Base-by-base conservation (phyloP, 2,113 vertebrate genomes). In the Mohoua ochrocephala region DNA sequence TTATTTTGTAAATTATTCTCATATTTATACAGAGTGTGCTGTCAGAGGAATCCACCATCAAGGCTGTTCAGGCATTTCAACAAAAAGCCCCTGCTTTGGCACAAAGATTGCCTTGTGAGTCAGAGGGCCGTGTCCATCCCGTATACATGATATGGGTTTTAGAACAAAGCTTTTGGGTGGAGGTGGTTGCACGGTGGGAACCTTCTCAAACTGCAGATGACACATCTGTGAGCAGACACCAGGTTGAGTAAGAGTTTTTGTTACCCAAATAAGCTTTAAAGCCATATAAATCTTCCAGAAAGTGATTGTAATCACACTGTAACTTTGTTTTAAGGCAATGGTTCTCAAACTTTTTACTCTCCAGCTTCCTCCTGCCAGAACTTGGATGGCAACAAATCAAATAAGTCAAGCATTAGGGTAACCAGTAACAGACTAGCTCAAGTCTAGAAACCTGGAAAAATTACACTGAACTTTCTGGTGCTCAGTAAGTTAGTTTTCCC, bases 91-190 rank as follows among this genome's bases (percentile, higher is more conserved):
- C 7, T 86, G 41, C 12, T 91, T 83, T 83, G 30, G 14, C 18
- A 39, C 9, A 35, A 23, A 85, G 42, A 39, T 24, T 30, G 3
- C 20, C 35, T 64, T 7, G 2, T 56, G 79, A 93, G 45, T 60
- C 45, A 78, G 49, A 76, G 27, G 37, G 16, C 31, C 60, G 4
- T 16, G 30, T 59, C 61, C 45, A 22, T 35, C 64, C 39, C 23
- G 19, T 2, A 2, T 42, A 2, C 26, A 16, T 0, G 0, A 54
- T 24, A 35, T 3, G 21, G 5, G 4, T 73, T 19, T 60, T 28
- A 44, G 16, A 70, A 41, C 1, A 2, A 74, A 42, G 28, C 20
- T 73, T 8, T 56, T 0, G 1, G 35, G 10, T 21, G 67, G 23
- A 45, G 18, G 13, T 42, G 9, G 35, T 24, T 90, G 13, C 14